Base-by-base conservation (phyloP, 2,888 invertebrate genomes). In the Phortica magna region DNA sequence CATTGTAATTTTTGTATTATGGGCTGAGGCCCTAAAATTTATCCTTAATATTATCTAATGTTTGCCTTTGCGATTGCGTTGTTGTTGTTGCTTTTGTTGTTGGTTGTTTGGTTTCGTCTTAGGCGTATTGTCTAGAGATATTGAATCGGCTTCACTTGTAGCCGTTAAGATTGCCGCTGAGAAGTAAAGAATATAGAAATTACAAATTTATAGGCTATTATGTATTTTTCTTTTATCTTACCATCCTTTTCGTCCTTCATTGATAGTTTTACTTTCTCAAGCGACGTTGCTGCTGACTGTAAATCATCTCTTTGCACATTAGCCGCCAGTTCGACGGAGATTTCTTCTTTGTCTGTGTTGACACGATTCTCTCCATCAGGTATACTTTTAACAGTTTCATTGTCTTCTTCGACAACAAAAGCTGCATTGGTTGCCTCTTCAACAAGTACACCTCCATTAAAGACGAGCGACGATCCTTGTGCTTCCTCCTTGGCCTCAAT, bases 371-470 rank as follows among this genome's bases (percentile, higher is more conserved):
- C 41, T n/a, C 41, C 7, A 12, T 76, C 42, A 12, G 43, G 57
- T 17, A 48, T 71, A 22, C 9, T 53, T 6, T 43, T 59, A 43
- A 39, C 65, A 39, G 39, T 42, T 4, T 76, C 73, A 5, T 65
- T 75, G 5, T 77, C 70, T 3, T 72, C 68, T 67, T 67, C 78
- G 31, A 77, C 41, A 10, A 64, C 65, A 5, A n/a, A 31, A 14
- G 17, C 42, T 14, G 42, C 22, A 68, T 73, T 59, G 68, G 22
- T 53, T 14, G 76, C 78, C 55, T 79, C 78, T 48, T 84, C 88
- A 7, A 83, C 83, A 0, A 87, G 82, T 0, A 81, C 83, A 12
- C 83, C 74, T 10, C 88, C 84, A 31, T 84, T 84, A 6, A 85
- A 71, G 19, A 79, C 77, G 53, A 79, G 75, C 9, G 75, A 79